These are phyloP conservation scores for Chaetodon auriga DNA, from an alignment of 2,113 vertebrate genomes.

Conservation along the genomic window DNA sequence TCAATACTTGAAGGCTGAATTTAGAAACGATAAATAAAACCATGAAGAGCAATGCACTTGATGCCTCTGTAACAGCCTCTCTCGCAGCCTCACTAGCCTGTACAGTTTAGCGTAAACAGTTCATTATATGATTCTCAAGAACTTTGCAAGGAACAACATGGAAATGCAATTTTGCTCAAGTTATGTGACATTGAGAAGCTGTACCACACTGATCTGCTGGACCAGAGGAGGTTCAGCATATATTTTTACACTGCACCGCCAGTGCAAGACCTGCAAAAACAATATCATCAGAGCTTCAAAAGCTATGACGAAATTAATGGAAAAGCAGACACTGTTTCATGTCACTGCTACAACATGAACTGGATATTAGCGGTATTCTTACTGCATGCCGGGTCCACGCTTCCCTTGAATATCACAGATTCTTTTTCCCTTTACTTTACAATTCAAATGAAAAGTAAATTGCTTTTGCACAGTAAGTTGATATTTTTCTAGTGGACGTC, in stretches of 20 bases:
- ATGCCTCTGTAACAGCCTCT: conserved; percentile 44
- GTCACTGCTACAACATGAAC: neutral
- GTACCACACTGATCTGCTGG: neutral
- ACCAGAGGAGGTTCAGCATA: neutral
- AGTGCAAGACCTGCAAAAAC: neutral
- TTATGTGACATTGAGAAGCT: neutral
- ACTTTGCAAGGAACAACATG: neutral
- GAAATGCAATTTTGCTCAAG: neutral
- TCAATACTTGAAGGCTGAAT: conserved; percentile 81
- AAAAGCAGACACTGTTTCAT: neutral
- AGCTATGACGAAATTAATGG: neutral
- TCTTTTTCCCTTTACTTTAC: neutral
- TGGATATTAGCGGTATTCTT: neutral
- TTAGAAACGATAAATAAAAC: conserved; percentile 78
- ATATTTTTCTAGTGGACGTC: neutral
- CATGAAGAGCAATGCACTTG: conserved; percentile 51
- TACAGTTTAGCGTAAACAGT: neutral
- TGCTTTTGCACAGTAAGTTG: neutral
- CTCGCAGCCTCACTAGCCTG: neutral
- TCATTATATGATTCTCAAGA: neutral
- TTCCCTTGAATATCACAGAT: conserved; percentile 3
- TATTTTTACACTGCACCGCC: neutral
- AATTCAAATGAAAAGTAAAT: neutral
- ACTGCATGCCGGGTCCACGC: neutral
- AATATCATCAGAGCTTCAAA: neutral